Evolutionary conservation across 2,797 vertebrate species (phyloP), one percentile per base, ranked within the genome.

Genomic region (Chelon labrosus): DNA sequence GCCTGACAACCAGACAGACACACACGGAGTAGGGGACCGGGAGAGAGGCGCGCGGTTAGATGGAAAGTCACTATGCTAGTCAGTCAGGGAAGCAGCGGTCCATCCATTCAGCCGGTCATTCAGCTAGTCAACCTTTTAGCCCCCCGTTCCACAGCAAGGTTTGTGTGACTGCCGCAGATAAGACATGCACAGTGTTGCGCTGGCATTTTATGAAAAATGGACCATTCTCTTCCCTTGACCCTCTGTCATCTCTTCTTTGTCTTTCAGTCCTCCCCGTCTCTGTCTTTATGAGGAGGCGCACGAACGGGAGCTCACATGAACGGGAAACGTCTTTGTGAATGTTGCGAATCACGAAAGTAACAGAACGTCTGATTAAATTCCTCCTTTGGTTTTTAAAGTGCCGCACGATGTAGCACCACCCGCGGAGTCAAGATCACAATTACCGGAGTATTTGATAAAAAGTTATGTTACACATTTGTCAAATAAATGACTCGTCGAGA

Each of bases 1-100:
- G 81, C 75, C 89, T 88, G 88, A 92, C 90, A 91, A 86, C 55
- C 87, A 88, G 86, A 85, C 76, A 88, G 83, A 87, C 88, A 86
- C 88, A 90, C 83, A 89, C 78, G 65, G 66, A 82, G 80, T 80
- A 86, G 85, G 85, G 82, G 79, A 88, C 79, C 19, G 77, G 77
- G 67, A 59, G 70, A 58, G 73, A 75, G 75, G 79, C 51, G 31
- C 53, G 67, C n/a, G 68, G 75, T 80, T 82, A 41, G 85, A 87
- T 86, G 80, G 82, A 85, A 86, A 87, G 85, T 85, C 83, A 80
- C 86, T 83, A 70, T 73, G 75, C 84, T 57, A 77, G 73, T 87
- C 74, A 78, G 78, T 35, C 77, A 73, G 78, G 22, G 39, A 80
- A 63, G 65, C 75, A 59, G 65, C 65, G 84, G 84, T 81, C 77